Base-by-base conservation (phyloP, 2,888 invertebrate species). In the Agapostemon virescens region DNA sequence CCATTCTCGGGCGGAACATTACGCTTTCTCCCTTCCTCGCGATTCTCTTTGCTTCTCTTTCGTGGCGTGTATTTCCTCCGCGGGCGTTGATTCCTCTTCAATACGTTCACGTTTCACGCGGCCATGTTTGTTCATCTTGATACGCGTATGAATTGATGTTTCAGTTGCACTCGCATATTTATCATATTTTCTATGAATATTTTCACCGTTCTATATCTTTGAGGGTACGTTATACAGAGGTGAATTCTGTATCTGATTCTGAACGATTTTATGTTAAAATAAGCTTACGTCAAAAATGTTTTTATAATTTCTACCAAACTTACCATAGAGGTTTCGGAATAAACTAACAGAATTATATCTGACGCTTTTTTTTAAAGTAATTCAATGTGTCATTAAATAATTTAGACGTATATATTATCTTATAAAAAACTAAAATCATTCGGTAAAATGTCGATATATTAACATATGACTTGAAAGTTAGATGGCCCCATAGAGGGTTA, bases 121-220 rank as follows among this genome's bases (percentile, higher is more conserved):
- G 38, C 23, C 30, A 45, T 38, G 73, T 73, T 61, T 33, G 45
- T 26, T 52, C 66, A n/a, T 40, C 38, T 49, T 49, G n/a, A 26
- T 36, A 20, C 20, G 11, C 42, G 36, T 4, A 4, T 1, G 23
- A 52, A 58, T 40, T 49, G 68, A 67, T 74, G 58, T 77, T 77
- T 69, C 74, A 74, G 63, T 63, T 74, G 74, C 40, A 30, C 17
- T 45, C 30, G 30, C 26, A 3, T 40, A 52, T 73, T 73, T 78
- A 66, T 45, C 64, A 45, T 58, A 42, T 45, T 49, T n/a, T 33
- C 11, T 33, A 33, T 42, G 64, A 66, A 58, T 67, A 67, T 36
- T 45, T 38, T 26, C n/a, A 4, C 72, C 15, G 42, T 2, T 6
- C 17, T 67, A n/a, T 26, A 36, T 61, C 15, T 40, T n/a, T 33